Evolutionary conservation across 1,140 invertebrate species (phyloP).

Genomic region (Dreissena polymorpha): DNA sequence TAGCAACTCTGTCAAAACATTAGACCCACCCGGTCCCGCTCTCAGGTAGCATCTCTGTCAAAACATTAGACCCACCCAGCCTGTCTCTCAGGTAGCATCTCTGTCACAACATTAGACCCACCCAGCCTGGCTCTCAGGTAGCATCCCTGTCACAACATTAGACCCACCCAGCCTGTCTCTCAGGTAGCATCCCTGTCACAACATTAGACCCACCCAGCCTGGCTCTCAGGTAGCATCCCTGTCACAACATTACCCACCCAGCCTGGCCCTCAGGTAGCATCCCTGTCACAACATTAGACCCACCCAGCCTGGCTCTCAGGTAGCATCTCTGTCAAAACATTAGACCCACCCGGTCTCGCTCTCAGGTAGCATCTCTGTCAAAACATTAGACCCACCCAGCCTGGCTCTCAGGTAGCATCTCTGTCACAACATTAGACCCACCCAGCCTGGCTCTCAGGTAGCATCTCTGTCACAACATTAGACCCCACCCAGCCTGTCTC

Average conservation of each 20-base stretch:
- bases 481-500: slow-evolving; percentile 66
- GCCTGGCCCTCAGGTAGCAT: slow-evolving; percentile 74
- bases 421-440: too few species aligned
- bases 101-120: too few species aligned
- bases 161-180: slow-evolving; percentile 71
- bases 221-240: slow-evolving; percentile 75
- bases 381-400: slow-evolving; percentile 72
- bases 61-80: slow-evolving; percentile 72
- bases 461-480: too few species aligned
- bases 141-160: too few species aligned
- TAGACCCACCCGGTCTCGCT: slow-evolving; percentile 70
- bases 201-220: slow-evolving; percentile 72
- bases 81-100: slow-evolving; percentile 75
- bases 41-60: too few species aligned
- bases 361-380: too few species aligned
- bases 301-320: slow-evolving; percentile 72
- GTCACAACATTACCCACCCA: slow-evolving; percentile 75
- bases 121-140: slow-evolving; percentile 74
- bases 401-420: slow-evolving; percentile 75
- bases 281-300: too few species aligned
- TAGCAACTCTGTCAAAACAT: too few species aligned
- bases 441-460: slow-evolving; percentile 74
- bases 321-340: too few species aligned
- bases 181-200: too few species aligned
- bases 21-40: slow-evolving; percentile 70